Evolutionary conservation across 2,888 invertebrate species (phyloP).

Genomic region (Rhopalosiphum nymphaeae): DNA sequence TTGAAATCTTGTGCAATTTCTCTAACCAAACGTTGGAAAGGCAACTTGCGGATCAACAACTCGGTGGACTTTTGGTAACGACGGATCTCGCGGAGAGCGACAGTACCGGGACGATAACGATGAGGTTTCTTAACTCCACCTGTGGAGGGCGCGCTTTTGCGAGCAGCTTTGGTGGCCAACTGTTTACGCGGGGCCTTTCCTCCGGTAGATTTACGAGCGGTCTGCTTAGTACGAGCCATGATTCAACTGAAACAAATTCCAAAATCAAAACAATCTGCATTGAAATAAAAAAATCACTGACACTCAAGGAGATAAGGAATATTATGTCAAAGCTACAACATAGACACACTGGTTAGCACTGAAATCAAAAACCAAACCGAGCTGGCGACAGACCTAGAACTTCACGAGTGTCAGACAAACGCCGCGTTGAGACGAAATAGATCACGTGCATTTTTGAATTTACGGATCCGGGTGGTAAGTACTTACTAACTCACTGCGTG

Average conservation of each 20-base stretch:
- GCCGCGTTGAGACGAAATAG: background rate
- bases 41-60: conserved; percentile 73
- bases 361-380: background rate
- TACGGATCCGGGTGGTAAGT: background rate
- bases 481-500: background rate
- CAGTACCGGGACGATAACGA: conserved; percentile 70
- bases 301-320: background rate
- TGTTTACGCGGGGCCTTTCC: conserved; percentile 74
- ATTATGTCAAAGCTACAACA: too few relatives aligned
- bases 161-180: conserved; percentile 73
- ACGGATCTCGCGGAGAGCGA: conserved; percentile 78
- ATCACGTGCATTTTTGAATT: background rate
- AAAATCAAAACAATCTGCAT: background rate
- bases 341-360: background rate
- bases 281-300: too few relatives aligned
- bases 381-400: too few relatives aligned
- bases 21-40: conserved; percentile 73
- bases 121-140: conserved; percentile 74
- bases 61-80: conserved; percentile 74
- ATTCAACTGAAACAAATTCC: background rate
- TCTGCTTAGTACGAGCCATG: conserved; percentile 75
- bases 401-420: background rate
- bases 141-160: conserved; percentile 73
- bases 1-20: conserved; percentile 73
- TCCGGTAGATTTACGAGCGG: conserved; percentile 74